A percentile compares a stretch with the other conserved stretches of the same genome.
Evolutionary conservation across 1,140 invertebrate species (phyloP).

Genomic region (Schlechtendalia chinensis): DNA sequence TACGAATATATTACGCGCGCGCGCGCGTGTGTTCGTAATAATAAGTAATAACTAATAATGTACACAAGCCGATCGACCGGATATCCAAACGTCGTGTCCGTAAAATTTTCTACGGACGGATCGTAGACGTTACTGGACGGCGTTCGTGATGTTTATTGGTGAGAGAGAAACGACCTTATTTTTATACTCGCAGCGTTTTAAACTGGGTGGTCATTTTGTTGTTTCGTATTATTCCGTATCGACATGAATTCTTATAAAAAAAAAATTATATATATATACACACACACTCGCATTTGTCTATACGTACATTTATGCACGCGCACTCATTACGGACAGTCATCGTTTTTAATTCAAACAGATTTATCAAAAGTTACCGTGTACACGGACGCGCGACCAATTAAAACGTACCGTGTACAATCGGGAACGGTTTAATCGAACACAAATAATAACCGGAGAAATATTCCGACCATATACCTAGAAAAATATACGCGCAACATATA

Average conservation of each 20-base stretch:
- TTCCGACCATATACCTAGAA: too few relatives aligned
- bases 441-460: too few relatives aligned
- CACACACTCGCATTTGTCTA: neutral
- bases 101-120: neutral
- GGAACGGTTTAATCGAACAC: too few relatives aligned
- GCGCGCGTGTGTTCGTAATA: neutral
- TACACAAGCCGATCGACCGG: neutral
- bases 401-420: neutral
- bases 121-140: neutral
- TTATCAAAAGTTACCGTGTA: neutral
- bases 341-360: constrained; percentile 5
- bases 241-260: too few relatives aligned
- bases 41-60: constrained; percentile 22
- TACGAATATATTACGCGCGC: too few relatives aligned
- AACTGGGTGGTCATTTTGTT: constrained; percentile 9
- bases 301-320: neutral
- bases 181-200: too few relatives aligned
- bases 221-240: neutral
- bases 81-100: constrained; percentile 33
- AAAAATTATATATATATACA: too few relatives aligned
- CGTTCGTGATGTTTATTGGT: neutral
- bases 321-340: neutral
- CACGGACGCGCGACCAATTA: neutral
- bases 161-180: neutral
- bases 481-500: too few relatives aligned